Base-by-base conservation (phyloP, 2,797 vertebrate genomes). In the Acipenser ruthenus region DNA sequence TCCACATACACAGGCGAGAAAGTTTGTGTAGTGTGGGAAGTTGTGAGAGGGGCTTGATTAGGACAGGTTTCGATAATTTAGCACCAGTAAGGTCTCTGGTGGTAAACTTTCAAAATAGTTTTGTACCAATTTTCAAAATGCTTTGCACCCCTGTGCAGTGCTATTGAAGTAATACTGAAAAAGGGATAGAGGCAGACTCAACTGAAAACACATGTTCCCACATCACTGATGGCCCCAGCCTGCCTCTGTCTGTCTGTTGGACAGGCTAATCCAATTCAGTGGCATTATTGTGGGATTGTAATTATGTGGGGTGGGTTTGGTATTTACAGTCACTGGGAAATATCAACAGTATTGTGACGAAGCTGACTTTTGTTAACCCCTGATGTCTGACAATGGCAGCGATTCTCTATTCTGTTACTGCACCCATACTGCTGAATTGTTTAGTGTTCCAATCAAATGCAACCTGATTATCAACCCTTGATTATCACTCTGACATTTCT, bases 371-470 rank as follows among this genome's bases (percentile, higher is more conserved):
- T 37, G 37, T 37, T 63, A 65, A 49, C 11, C 61, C n/a, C 13
- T 37, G 49, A 52, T 65, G 12, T 15, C 10, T 60, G 56, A 64
- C 64, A 18, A 37, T 64, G 63, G 51, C 62, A 47, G 66, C 62
- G 37, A 37, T 37, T 37, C 37, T 37, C 37, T 37, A 5, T 37
- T 37, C 37, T 37, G 37, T 37, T 37, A 37, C 37, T 37, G 37
- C 0, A 37, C 37, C 37, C 37, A 37, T 37, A 37, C 37, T 37
- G 37, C 37, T 37, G 4, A 37, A 37, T 37, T 37, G 37, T 37
- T 37, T 37, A 5, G 37, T 37, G 37, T 37, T 37, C 37, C 4
- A 37, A 5, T 37, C 37, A 37, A 37, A 37, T 5, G 37, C 37
- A 37, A 37, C 37, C 37, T 37, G 37, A 37, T 37, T 37, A 37